Conservation (phyloP, 2,888 invertebrate genomes). For the Drosophila anomelani region DNA sequence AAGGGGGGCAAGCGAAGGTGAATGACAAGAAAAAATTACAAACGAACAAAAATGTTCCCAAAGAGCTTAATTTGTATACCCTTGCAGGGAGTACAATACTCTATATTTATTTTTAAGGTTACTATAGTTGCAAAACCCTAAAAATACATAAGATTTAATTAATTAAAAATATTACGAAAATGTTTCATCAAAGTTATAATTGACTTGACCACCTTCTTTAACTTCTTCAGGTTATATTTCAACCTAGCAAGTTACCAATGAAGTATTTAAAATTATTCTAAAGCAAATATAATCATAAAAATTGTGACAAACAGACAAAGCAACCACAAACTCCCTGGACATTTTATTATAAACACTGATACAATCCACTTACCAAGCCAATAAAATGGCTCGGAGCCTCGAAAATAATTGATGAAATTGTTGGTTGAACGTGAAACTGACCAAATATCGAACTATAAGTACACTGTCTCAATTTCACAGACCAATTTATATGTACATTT, state of each 20-base stretch:
- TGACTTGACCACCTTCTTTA: too few species aligned
- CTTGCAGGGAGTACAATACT: slow-evolving; percentile 7
- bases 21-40: slow-evolving; percentile 72
- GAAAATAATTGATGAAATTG: slow-evolving; percentile 20
- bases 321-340: slow-evolving; percentile 8
- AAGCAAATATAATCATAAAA: neutral
- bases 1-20: slow-evolving; percentile 30
- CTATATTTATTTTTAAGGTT: neutral
- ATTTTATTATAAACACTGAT: slow-evolving; percentile 15
- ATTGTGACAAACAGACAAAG: slow-evolving; percentile 11
- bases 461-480: slow-evolving; percentile 3
- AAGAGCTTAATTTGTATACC: slow-evolving; percentile 28
- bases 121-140: neutral
- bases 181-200: too few species aligned
- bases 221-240: too few species aligned
- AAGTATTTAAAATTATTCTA: too few species aligned
- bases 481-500: slow-evolving; percentile 19
- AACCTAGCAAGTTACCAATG: too few species aligned
- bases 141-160: neutral
- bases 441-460: slow-evolving; percentile 18
- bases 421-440: slow-evolving; percentile 13
- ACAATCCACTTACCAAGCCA: slow-evolving; percentile 4
- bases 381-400: slow-evolving; percentile 19
- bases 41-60: slow-evolving; percentile 54
- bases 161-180: neutral